A percentile compares a stretch with the other conserved stretches of the same genome.
These are phyloP conservation scores for Labeo catla DNA, from an alignment of 2,113 vertebrate genomes.

Conservation along the genomic window DNA sequence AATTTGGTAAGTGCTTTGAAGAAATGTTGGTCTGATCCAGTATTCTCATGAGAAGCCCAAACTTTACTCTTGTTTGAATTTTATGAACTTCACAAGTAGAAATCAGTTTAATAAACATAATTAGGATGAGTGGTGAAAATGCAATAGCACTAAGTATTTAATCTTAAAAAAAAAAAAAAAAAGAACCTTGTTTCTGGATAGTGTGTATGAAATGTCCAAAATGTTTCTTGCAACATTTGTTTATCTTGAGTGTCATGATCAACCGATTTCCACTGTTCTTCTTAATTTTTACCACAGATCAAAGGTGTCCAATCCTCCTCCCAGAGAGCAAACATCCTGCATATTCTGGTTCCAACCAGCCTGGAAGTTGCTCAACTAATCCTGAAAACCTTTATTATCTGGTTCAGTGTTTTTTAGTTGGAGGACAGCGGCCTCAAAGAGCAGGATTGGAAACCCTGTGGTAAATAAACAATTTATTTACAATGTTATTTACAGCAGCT, in stretches of 20 bases:
- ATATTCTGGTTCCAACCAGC: background rate
- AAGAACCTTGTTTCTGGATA: background rate
- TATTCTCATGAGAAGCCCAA: slow-evolving; percentile 23
- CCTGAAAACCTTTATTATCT: background rate
- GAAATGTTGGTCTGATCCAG: slow-evolving; percentile 27
- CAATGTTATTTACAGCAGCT: background rate
- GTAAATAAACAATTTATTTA: too few relatives aligned
- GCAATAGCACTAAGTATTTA: background rate
- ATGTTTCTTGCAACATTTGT: background rate
- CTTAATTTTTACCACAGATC: background rate
- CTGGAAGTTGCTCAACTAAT: background rate
- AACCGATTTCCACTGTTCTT: background rate
- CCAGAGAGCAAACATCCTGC: background rate
- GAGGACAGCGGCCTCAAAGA: background rate
- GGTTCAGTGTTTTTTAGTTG: background rate
- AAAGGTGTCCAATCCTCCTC: background rate
- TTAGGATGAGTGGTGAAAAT: slow-evolving; percentile 13
- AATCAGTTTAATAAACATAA: slow-evolving; percentile 28
- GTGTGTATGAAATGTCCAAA: background rate
- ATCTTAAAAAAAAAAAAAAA: background rate
- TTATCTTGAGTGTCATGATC: background rate
- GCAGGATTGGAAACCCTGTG: too few relatives aligned
- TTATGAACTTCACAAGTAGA: slow-evolving; percentile 44
- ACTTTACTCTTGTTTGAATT: slow-evolving; percentile 39
- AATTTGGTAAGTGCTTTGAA: slow-evolving; percentile 20